Base-by-base conservation (phyloP, 30 jellyfish, hydroid and myxozoan species). In the Sanderia malayensis region DNA sequence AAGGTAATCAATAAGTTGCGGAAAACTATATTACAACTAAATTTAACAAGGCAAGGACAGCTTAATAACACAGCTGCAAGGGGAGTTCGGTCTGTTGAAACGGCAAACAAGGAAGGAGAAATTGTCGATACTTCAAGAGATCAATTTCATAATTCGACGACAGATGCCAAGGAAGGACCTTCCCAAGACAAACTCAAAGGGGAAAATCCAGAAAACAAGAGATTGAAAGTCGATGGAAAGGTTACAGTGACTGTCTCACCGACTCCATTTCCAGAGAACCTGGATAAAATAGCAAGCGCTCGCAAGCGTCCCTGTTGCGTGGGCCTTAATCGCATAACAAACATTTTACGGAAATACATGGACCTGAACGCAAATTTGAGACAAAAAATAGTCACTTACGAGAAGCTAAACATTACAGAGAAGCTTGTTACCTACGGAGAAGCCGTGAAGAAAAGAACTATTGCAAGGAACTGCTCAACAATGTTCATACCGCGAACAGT, bases 321-420 rank as follows among this genome's bases (percentile, higher is more conserved):
- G 71, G 97, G 95, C 47, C 45, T 89, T 63, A 89, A 89, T 26
- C 62, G 97, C 55, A 82, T 89, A 95, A 84, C 97, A 0, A 95
- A 89, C 59, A 82, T 89, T 23, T 64, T 89, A 17, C 80, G 97
- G 17, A 76, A 60, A 21, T 89, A 89, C 81, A 89, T 89, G 92
- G 89, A 89, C 27, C 69, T 77, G 0, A 83, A 81, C 7, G 52
- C 37, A n/a, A 91, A 77, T 28, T 58, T 89, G 64, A 71, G 74
- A 37, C 94, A 88, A 0, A 86, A 81, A 70, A 89, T 88, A 3
- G 86, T 93, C 8, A 71, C 46, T 58, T 82, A 45, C 58, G 93
- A 76, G 82, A 71, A 61, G 58, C 49, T 70, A 29, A 87, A 87
- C 68, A 46, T 87, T 0, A 87, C 96, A 8, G 95, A 84, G 55